These are phyloP conservation scores for Phaenicophaeus curvirostris DNA, from an alignment of 2,797 vertebrate species.

Conservation along the genomic window DNA sequence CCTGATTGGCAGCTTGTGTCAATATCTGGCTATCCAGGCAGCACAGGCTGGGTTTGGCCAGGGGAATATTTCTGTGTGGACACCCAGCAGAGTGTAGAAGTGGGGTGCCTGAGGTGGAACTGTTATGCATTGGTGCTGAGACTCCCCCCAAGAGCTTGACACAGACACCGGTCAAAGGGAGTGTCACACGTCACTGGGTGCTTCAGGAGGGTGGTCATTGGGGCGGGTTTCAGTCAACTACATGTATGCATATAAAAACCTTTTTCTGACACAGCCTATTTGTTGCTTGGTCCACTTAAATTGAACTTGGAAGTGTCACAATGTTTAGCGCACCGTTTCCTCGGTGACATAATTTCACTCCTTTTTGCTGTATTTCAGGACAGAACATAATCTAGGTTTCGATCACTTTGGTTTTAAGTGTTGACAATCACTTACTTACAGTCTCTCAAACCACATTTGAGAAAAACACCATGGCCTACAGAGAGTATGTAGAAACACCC, in stretches of 20 bases:
- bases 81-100: background rate
- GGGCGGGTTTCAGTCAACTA: background rate
- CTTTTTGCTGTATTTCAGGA: background rate
- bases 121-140: background rate
- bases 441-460: background rate
- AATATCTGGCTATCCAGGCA: background rate
- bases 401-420: background rate
- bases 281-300: background rate
- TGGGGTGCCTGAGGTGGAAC: background rate
- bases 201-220: background rate
- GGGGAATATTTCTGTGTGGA: background rate
- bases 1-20: background rate
- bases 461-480: background rate
- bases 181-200: background rate
- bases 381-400: background rate
- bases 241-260: background rate
- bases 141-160: background rate
- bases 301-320: background rate
- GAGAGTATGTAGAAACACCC: background rate
- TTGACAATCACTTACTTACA: background rate
- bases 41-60: background rate
- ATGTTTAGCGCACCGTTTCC: background rate
- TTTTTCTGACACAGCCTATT: background rate
- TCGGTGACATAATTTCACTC: background rate
- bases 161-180: background rate